Percentiles rank a stretch among this genome's conserved stretches.
These are phyloP conservation scores for Passer montanus DNA, from an alignment of 2,113 vertebrate genomes.

Conservation along the genomic window DNA sequence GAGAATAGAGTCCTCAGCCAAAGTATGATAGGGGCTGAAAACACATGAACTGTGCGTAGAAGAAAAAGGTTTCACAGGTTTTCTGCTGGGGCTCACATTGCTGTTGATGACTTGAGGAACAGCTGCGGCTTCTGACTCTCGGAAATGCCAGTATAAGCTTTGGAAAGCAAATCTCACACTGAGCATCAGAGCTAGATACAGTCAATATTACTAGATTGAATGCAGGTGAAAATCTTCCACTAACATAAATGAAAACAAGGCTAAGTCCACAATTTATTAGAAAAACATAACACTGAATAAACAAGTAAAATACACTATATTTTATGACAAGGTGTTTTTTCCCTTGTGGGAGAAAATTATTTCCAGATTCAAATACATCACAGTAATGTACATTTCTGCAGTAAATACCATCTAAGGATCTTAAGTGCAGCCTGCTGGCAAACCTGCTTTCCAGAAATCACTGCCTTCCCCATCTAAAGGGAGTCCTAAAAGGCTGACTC, in stretches of 20 bases:
- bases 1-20: neutral
- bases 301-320: slow-evolving; percentile 25
- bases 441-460: slow-evolving; percentile 44
- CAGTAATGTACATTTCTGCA: neutral
- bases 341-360: slow-evolving; percentile 16
- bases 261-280: slow-evolving; percentile 7
- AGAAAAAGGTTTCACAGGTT: neutral
- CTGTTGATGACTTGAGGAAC: neutral
- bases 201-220: neutral
- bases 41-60: neutral
- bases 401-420: slow-evolving; percentile 31
- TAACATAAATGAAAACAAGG: slow-evolving; percentile 15
- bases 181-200: neutral
- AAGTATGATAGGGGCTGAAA: neutral
- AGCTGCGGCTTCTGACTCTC: neutral
- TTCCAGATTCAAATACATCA: slow-evolving; percentile 42
- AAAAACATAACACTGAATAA: slow-evolving; percentile 33
- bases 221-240: neutral
- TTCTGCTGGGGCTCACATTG: neutral
- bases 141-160: neutral
- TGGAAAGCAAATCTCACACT: neutral
- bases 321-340: slow-evolving; percentile 48
- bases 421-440: slow-evolving; percentile 41
- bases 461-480: slow-evolving; percentile 9
- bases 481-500: slow-evolving; percentile 24